These are phyloP conservation scores for Nymphicus hollandicus DNA, from an alignment of 2,113 vertebrate species.

Conservation along the genomic window DNA sequence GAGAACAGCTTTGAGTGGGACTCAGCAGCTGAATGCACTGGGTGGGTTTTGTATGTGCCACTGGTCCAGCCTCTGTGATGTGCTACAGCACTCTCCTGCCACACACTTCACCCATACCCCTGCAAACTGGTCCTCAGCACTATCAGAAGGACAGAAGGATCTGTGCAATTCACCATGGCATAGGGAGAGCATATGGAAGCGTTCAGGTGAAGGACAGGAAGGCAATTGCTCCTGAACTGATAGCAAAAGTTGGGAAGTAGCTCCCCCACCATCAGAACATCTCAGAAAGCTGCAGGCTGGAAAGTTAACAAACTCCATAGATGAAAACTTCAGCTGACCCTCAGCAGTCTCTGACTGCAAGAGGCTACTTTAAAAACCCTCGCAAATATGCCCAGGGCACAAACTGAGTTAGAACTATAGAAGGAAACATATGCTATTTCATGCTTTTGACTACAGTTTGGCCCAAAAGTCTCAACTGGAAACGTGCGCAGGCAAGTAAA, in stretches of 20 bases:
- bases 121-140: background rate
- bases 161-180: background rate
- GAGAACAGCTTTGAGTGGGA: background rate
- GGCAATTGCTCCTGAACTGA: accelerated
- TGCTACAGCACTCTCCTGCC: background rate
- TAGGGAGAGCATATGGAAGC: accelerated
- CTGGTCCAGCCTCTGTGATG: accelerated
- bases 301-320: background rate
- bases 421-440: background rate
- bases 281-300: background rate
- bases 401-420: background rate
- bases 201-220: background rate
- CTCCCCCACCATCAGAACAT: background rate
- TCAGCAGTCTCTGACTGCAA: background rate
- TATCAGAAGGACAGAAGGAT: background rate
- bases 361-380: background rate
- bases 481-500: background rate
- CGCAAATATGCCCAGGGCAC: background rate
- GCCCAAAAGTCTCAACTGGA: background rate
- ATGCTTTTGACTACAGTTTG: background rate
- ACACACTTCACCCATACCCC: background rate
- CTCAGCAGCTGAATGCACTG: background rate
- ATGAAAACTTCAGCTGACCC: background rate
- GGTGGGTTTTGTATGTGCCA: background rate
- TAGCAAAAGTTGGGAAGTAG: background rate